phyloP scores from a whole-genome alignment of 2,113 vertebrate genomes.

The Pterocles gutturalis region DNA sequence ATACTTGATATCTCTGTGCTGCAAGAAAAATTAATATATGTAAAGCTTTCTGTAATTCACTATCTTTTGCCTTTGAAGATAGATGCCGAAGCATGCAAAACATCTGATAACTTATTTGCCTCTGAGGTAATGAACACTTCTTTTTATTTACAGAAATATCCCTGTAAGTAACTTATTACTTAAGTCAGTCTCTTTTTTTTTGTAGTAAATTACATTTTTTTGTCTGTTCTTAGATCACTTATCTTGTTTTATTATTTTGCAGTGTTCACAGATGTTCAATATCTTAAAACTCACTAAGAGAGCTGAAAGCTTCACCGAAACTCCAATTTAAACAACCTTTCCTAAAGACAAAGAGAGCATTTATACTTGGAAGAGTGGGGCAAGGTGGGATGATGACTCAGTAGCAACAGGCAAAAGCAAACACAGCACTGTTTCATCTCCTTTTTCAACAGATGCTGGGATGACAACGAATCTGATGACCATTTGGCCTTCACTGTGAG shows the following conservation, averaged over 20 bases:
- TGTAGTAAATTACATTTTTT: background rate
- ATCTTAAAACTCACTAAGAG: background rate
- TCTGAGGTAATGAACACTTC: background rate
- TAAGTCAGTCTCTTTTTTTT: background rate
- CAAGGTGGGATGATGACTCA: background rate
- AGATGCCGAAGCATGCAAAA: background rate
- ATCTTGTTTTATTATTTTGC: background rate
- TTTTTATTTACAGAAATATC: background rate
- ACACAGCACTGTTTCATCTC: background rate
- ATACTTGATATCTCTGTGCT: background rate
- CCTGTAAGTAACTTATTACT: background rate
- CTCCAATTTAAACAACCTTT: background rate
- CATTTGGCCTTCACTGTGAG: background rate
- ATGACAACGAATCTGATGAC: background rate
- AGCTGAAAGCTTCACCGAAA: background rate
- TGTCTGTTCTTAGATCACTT: background rate
- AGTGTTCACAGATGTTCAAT: background rate
- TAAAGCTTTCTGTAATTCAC: background rate
- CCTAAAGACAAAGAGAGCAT: background rate
- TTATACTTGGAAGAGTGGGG: background rate
- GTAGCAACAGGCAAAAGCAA: conserved; percentile 13
- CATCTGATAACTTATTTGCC: background rate
- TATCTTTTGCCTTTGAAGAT: background rate
- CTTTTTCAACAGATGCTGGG: background rate
- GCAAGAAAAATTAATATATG: background rate